Evolutionary conservation across 2,797 vertebrate species (phyloP).

Genomic region (Numenius phaeopus): DNA sequence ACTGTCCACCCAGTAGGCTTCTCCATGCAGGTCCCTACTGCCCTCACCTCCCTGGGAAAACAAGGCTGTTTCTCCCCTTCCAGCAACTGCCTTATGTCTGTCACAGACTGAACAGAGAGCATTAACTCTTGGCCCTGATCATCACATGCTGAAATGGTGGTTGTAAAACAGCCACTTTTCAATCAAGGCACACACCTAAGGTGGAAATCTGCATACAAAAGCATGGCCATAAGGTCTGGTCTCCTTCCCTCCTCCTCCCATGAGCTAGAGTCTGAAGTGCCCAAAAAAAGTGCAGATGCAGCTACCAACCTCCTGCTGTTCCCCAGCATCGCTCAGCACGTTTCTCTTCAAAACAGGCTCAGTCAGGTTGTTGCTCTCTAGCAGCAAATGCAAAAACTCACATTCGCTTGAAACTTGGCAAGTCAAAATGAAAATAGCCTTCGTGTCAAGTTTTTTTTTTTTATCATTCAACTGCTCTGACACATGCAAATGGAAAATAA

Average conservation of each 20-base stretch:
- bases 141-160: not conserved
- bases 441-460: not conserved
- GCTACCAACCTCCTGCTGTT: not conserved
- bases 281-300: not conserved
- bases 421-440: conserved; percentile 16
- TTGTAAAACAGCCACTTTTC: not conserved
- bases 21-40: not conserved
- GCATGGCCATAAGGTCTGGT: not conserved
- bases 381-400: conserved; percentile 6
- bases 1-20: not conserved
- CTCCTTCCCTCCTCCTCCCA: not conserved
- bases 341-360: not conserved
- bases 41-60: not conserved
- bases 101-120: not conserved
- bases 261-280: not conserved
- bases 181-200: not conserved
- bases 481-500: conserved; percentile 59
- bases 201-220: not conserved
- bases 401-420: not conserved
- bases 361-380: not conserved
- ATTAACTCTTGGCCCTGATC: not conserved
- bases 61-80: not conserved
- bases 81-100: not conserved
- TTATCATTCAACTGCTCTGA: not conserved
- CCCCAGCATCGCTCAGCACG: not conserved